Evolutionary conservation across 2,113 vertebrate genomes (phyloP).

Genomic region (Shinisaurus crocodilurus): DNA sequence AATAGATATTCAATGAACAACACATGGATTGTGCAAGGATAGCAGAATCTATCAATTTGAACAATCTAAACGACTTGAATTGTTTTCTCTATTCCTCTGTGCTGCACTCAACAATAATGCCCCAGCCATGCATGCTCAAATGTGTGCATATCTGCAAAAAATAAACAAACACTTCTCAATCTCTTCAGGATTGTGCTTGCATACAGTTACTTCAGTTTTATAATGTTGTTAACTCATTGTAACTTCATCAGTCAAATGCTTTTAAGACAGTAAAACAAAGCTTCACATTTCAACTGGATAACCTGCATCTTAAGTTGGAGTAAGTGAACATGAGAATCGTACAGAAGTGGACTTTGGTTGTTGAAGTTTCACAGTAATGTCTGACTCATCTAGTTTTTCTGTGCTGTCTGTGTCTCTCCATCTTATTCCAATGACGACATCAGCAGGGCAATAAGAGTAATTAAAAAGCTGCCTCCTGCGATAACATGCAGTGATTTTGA

Average conservation of each 20-base stretch:
- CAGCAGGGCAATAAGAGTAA: neutral
- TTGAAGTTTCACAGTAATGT: neutral
- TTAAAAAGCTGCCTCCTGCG: conserved; percentile 1
- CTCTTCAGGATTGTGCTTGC: neutral
- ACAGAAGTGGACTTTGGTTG: neutral
- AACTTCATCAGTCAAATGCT: neutral
- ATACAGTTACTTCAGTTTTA: neutral
- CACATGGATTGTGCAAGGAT: neutral
- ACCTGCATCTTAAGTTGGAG: neutral
- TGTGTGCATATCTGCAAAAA: neutral
- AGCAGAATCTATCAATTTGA: neutral
- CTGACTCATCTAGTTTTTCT: neutral
- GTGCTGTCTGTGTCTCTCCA: neutral
- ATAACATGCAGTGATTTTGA: neutral
- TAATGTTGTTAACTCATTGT: neutral
- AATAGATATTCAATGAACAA: neutral
- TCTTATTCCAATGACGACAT: neutral
- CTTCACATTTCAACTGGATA: neutral
- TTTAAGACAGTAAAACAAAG: neutral
- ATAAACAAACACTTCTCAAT: neutral
- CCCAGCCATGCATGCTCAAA: neutral
- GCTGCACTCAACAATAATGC: neutral
- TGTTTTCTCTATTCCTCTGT: neutral
- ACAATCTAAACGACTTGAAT: neutral
- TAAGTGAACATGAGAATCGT: neutral